Conservation (phyloP, 2,113 vertebrate genomes). For the Camelus bactrianus region DNA sequence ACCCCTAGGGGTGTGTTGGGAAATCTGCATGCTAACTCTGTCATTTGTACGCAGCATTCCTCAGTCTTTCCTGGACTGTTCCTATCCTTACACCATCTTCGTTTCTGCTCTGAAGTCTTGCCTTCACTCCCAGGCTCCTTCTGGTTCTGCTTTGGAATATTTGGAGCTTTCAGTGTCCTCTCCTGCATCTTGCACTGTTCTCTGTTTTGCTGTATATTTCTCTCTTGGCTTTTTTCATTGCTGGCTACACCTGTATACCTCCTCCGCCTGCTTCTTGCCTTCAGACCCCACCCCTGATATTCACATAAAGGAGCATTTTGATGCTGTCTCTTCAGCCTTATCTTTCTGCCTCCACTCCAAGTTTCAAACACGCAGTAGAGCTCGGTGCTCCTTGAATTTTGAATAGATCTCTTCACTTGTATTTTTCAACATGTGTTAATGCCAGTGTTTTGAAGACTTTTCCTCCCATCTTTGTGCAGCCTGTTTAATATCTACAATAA, state of each 20-base stretch:
- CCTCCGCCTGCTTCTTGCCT: neutral
- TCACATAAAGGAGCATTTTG: neutral
- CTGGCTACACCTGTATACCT: neutral
- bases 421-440: neutral
- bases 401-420: neutral
- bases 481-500: neutral
- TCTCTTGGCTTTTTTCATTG: neutral
- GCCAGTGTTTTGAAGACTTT: neutral
- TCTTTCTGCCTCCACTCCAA: neutral
- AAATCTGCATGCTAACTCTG: neutral
- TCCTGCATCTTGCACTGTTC: neutral
- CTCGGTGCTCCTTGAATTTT: neutral
- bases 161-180: neutral
- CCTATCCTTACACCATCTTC: neutral
- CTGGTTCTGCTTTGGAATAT: neutral
- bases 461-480: neutral
- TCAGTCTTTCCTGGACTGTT: neutral
- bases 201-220: neutral
- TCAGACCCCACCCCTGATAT: no score
- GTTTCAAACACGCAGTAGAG: neutral
- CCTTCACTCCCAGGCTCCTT: neutral
- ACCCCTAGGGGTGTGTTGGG: neutral
- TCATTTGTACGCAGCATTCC: neutral
- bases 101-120: neutral
- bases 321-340: neutral